phyloP scores from a whole-genome alignment of 2,113 vertebrate genomes.

The Tychaedon coryphoeus region DNA sequence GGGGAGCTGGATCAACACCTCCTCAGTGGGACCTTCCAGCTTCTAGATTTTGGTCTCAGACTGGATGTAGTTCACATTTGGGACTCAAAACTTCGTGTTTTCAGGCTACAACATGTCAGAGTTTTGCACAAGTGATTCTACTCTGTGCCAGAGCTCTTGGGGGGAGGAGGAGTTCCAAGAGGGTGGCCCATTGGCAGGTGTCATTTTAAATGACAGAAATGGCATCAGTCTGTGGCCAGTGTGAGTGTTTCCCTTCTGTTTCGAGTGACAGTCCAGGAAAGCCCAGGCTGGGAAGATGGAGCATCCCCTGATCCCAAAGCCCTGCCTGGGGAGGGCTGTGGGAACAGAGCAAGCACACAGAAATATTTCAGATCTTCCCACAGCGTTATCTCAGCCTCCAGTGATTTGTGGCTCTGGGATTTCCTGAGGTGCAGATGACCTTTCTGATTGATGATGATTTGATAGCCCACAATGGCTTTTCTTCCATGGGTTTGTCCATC shows the following conservation, averaged over 20 bases:
- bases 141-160: neutral
- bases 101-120: rapidly evolving
- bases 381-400: neutral
- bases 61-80: neutral
- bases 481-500: neutral
- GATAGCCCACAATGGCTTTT: neutral
- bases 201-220: neutral
- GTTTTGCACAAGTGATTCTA: neutral
- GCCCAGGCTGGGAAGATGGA: neutral
- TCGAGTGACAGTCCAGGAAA: neutral
- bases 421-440: neutral
- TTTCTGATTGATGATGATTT: neutral
- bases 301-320: neutral
- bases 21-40: neutral
- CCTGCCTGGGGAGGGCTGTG: neutral
- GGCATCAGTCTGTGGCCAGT: neutral
- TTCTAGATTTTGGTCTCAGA: neutral
- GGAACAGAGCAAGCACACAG: neutral
- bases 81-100: neutral
- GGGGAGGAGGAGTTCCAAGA: neutral
- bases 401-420: neutral
- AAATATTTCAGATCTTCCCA: neutral
- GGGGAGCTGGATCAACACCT: rapidly evolving
- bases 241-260: neutral
- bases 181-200: neutral